Evolutionary conservation across 2,888 invertebrate species (phyloP).

Genomic region (Ichneumoninae sp.): DNA sequence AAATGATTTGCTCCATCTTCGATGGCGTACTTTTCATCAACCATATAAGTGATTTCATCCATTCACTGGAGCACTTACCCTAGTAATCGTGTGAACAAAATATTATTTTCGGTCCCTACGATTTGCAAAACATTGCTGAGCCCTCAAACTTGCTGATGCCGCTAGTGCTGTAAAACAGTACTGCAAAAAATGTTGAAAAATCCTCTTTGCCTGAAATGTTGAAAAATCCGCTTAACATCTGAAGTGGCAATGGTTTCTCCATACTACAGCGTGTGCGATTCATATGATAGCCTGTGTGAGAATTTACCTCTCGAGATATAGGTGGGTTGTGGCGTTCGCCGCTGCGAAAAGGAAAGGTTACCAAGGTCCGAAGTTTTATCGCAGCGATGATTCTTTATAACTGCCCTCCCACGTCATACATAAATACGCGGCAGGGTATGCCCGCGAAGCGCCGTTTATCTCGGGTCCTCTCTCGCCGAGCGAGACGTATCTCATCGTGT

Average conservation of each 20-base stretch:
- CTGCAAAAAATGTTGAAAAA: background rate
- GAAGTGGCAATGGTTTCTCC: background rate
- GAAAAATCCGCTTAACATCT: background rate
- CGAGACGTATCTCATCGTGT: slow-evolving; percentile 33
- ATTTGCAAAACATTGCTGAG: background rate
- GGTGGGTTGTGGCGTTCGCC: background rate
- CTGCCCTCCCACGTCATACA: slow-evolving; percentile 18
- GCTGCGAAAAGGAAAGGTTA: slow-evolving; percentile 28
- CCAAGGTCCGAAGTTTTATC: slow-evolving; percentile 20
- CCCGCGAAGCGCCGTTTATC: slow-evolving; percentile 37
- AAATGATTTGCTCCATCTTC: too few species aligned
- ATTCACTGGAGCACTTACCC: too few species aligned
- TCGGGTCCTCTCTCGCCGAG: slow-evolving; percentile 7
- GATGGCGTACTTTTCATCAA: too few species aligned
- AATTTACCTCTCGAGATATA: background rate
- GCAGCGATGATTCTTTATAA: slow-evolving; percentile 40
- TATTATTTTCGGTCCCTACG: background rate
- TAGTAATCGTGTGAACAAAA: background rate
- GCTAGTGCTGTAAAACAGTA: background rate
- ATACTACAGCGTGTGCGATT: background rate
- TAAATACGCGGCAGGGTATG: slow-evolving; percentile 23
- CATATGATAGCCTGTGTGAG: background rate
- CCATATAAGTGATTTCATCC: too few species aligned
- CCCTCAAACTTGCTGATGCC: background rate
- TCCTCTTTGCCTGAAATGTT: background rate